phyloP scores from a whole-genome alignment of 2,113 vertebrate genomes.

The Capra hircus region DNA sequence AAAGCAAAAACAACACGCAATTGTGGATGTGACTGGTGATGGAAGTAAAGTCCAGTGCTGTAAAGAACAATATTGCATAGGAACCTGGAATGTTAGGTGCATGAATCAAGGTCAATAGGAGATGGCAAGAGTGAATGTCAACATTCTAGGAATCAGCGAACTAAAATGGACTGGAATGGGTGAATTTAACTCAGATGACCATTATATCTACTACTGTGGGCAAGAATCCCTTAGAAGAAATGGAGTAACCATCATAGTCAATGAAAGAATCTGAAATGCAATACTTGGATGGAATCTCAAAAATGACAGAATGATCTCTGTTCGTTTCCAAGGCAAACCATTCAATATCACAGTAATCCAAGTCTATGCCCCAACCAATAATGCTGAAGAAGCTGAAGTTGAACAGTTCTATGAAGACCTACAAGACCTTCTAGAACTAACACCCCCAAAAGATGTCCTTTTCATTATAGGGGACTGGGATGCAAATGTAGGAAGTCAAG shows the following conservation, averaged over 20 bases:
- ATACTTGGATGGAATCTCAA: neutral
- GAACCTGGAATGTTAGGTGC: neutral
- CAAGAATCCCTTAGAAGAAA: neutral
- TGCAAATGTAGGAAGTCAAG: neutral
- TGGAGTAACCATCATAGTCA: neutral
- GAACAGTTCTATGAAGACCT: neutral
- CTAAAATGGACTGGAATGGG: neutral
- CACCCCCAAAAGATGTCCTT: neutral
- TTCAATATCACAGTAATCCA: neutral
- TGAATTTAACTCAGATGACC: neutral
- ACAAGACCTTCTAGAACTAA: neutral
- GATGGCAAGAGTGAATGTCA: neutral
- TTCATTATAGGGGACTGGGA: neutral
- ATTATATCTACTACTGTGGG: neutral
- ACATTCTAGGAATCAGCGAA: neutral
- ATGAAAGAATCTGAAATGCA: neutral
- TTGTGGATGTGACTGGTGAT: neutral
- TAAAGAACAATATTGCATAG: neutral
- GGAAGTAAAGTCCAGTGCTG: neutral
- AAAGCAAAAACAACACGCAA: neutral
- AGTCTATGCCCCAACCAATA: neutral
- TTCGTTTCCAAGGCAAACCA: neutral
- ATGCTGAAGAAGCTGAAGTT: neutral
- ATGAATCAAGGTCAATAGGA: neutral
- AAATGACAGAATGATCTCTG: neutral